phyloP scores from a whole-genome alignment of 2,113 vertebrate genomes.

The Plecotus auritus region DNA sequence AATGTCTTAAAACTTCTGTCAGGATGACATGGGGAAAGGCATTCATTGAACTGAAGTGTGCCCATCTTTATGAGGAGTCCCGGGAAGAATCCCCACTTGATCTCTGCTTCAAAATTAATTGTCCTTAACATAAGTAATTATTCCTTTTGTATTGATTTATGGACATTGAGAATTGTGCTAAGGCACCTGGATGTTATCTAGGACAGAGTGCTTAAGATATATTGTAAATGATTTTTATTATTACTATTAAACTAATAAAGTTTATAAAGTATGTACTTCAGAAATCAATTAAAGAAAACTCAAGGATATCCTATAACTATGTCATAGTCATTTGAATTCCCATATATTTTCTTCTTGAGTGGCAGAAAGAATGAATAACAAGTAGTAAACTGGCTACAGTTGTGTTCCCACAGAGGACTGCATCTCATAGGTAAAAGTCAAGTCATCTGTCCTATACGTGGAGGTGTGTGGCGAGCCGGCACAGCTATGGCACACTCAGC shows the following conservation, averaged over 20 bases:
- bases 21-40: background rate
- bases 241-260: background rate
- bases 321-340: background rate
- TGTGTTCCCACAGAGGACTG: background rate
- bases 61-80: background rate
- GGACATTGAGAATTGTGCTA: background rate
- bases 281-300: background rate
- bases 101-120: constrained; percentile 3
- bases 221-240: background rate
- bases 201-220: background rate
- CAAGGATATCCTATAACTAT: background rate
- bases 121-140: background rate
- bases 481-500: too few relatives aligned
- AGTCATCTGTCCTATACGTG: background rate
- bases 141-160: constrained; percentile 24
- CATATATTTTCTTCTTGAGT: background rate
- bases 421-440: background rate
- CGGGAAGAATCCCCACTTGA: background rate
- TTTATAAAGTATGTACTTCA: background rate
- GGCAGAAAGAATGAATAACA: background rate
- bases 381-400: background rate
- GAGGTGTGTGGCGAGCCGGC: background rate
- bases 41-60: background rate
- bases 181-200: background rate
- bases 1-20: background rate